phyloP scores from a whole-genome alignment of 2,888 invertebrate species.

The Chironomus tentans region DNA sequence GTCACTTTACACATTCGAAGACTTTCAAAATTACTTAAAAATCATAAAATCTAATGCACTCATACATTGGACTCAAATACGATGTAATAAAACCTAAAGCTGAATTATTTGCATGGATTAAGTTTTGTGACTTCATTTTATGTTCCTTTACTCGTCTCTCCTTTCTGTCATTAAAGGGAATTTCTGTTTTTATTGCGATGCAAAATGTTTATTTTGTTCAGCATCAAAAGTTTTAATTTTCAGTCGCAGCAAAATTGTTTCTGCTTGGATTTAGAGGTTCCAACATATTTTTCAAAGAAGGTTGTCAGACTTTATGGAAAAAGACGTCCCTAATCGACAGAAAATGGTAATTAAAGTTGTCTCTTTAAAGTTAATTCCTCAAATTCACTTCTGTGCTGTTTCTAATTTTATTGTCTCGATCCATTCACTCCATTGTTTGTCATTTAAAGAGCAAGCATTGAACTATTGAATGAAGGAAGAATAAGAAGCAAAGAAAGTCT shows the following conservation, averaged over 20 bases:
- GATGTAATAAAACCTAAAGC: neutral
- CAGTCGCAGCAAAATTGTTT: too few relatives aligned
- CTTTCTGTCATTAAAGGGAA: too few relatives aligned
- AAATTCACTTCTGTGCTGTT: too few relatives aligned
- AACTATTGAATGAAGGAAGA: neutral
- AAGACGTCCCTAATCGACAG: too few relatives aligned
- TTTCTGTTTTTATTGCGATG: too few relatives aligned
- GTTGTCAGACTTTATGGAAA: too few relatives aligned
- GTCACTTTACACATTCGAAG: neutral
- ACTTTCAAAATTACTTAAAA: constrained; percentile 14
- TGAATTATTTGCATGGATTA: neutral
- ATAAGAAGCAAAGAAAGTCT: too few relatives aligned
- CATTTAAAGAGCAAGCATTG: neutral
- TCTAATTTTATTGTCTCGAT: neutral
- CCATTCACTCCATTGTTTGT: neutral
- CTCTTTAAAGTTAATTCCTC: too few relatives aligned
- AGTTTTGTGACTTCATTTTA: neutral
- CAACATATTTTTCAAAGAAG: neutral
- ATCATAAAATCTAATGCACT: neutral
- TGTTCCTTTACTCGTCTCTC: neutral
- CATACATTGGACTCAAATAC: neutral
- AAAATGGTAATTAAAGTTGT: neutral
- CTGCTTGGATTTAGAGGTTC: neutral
- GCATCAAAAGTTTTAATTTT: too few relatives aligned
- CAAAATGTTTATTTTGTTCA: too few relatives aligned